These are phyloP conservation scores for Rousettus leschenaultii DNA, from an alignment of 2,113 vertebrate species.

Conservation along the genomic window DNA sequence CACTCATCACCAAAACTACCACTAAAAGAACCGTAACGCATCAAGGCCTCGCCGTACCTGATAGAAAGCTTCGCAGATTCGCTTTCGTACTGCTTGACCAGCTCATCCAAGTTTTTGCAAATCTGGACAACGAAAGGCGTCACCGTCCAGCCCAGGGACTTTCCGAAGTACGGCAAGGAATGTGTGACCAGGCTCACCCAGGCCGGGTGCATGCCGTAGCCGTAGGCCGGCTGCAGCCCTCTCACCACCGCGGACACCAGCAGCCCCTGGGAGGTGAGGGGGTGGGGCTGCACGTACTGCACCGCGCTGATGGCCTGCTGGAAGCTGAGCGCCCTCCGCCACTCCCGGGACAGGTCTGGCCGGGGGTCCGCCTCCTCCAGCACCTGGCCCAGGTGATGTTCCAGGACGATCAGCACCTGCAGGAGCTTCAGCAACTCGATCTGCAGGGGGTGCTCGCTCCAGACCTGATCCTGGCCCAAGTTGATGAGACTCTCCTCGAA, in stretches of 20 bases:
- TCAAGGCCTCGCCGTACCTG: slow-evolving; percentile 81
- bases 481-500: slow-evolving; percentile 91
- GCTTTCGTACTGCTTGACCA: slow-evolving; percentile 92
- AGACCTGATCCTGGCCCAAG: slow-evolving; percentile 88
- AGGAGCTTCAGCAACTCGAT: slow-evolving; percentile 95
- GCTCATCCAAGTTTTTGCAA: slow-evolving; percentile 95
- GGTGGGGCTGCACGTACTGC: slow-evolving; percentile 91
- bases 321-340: slow-evolving; percentile 91
- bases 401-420: slow-evolving; percentile 92
- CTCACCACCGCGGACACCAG: slow-evolving; percentile 93
- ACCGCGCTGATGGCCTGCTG: slow-evolving; percentile 94
- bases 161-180: slow-evolving; percentile 92
- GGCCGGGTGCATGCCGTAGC: slow-evolving; percentile 93
- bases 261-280: slow-evolving; percentile 94
- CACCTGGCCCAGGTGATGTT: slow-evolving; percentile 87
- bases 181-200: slow-evolving; percentile 93
- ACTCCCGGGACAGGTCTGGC: slow-evolving; percentile 90
- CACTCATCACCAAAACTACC: not conserved
- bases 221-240: slow-evolving; percentile 92
- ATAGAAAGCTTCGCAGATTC: slow-evolving; percentile 85
- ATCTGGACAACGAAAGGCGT: slow-evolving; percentile 93
- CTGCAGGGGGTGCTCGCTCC: slow-evolving; percentile 94
- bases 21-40: not conserved
- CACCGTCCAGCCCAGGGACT: slow-evolving; percentile 93
- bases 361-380: slow-evolving; percentile 81